phyloP scores from a whole-genome alignment of 2,113 vertebrate species.

The Trematomus loennbergii region DNA sequence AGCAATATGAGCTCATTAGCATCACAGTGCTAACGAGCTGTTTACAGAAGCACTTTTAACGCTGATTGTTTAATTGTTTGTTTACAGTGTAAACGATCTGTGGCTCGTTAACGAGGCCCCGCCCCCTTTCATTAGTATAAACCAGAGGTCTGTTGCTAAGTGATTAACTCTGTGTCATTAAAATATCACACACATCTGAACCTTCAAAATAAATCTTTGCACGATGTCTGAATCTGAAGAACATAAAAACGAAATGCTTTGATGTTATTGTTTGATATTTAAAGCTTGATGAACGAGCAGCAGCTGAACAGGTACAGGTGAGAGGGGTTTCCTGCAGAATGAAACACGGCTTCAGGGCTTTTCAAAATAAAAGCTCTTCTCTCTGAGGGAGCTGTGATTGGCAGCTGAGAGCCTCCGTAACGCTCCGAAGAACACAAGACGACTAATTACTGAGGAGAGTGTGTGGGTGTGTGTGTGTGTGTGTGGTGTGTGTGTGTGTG shows the following conservation, averaged over 20 bases:
- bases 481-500: too few relatives aligned
- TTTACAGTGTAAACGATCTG: slow-evolving; percentile 26
- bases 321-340: too few relatives aligned
- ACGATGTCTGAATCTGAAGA: too few relatives aligned
- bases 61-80: slow-evolving; percentile 38
- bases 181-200: too few relatives aligned
- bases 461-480: too few relatives aligned
- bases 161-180: neutral
- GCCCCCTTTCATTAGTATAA: neutral
- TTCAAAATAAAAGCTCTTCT: neutral
- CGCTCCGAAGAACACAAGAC: slow-evolving; percentile 61
- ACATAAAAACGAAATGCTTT: too few relatives aligned
- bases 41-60: slow-evolving; percentile 14
- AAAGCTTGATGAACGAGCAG: too few relatives aligned
- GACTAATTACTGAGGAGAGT: slow-evolving; percentile 56
- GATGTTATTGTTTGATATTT: too few relatives aligned
- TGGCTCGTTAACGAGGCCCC: neutral
- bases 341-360: slow-evolving; percentile 45
- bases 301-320: too few relatives aligned
- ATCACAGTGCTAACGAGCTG: slow-evolving; percentile 37
- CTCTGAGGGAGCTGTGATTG: slow-evolving; percentile 50
- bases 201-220: too few relatives aligned
- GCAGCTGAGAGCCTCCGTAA: slow-evolving; percentile 60
- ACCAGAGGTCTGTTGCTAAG: neutral
- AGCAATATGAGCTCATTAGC: slow-evolving; percentile 30